Evolutionary conservation across 1,140 invertebrate genomes (phyloP).

Genomic region (Zaprionus kolodkinae): DNA sequence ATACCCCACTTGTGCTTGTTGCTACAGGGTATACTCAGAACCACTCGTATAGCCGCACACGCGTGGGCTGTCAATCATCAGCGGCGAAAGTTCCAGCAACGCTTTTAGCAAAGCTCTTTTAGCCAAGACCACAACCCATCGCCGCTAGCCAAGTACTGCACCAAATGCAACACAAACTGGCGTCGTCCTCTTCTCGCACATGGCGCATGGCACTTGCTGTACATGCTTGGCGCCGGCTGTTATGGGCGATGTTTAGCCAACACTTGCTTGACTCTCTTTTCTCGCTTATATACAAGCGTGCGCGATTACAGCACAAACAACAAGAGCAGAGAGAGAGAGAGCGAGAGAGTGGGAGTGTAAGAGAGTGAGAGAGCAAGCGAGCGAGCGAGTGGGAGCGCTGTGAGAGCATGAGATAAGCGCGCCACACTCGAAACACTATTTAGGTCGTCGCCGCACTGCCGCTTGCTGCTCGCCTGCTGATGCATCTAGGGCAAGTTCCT

Average conservation of each 20-base stretch:
- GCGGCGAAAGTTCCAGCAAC: neutral
- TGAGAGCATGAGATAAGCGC: neutral
- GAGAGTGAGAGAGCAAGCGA: constrained; percentile 1
- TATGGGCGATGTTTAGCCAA: constrained; percentile 23
- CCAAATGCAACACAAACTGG: neutral
- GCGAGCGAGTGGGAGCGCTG: neutral
- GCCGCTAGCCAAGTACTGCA: neutral
- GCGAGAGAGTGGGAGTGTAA: constrained; percentile 2
- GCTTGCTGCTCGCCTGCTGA: constrained; percentile 66
- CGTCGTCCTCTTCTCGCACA: constrained; percentile 17
- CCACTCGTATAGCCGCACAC: neutral
- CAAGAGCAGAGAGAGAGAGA: neutral
- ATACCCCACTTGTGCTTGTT: neutral
- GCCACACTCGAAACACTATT: constrained; percentile 36
- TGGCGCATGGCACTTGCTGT: constrained; percentile 16
- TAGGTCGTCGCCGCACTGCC: constrained; percentile 48
- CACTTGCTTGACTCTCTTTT: constrained; percentile 22
- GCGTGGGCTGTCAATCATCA: neutral
- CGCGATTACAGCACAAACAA: neutral
- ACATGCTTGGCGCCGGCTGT: constrained; percentile 10
- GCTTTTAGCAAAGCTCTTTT: constrained; percentile 19
- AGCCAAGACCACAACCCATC: constrained; percentile 47
- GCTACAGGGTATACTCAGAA: neutral
- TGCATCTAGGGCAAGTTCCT: constrained; percentile 83
- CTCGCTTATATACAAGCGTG: constrained; percentile 5